Percentiles rank a stretch among this genome's conserved stretches.
Conservation (phyloP, 2,797 vertebrate species). For the Distichodus sexfasciatus region DNA sequence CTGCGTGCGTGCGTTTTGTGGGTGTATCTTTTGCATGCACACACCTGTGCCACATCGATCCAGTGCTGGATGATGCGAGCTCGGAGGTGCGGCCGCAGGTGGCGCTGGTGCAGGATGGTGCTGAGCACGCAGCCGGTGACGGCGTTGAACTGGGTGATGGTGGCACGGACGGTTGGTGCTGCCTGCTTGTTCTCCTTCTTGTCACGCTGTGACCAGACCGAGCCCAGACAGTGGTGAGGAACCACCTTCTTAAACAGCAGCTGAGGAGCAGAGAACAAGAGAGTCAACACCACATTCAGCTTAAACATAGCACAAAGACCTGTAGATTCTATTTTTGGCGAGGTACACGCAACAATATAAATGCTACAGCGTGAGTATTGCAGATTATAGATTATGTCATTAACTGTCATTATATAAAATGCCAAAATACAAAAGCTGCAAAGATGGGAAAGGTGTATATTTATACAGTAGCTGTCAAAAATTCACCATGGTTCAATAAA, state of each 20-base stretch:
- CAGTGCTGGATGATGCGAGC: conserved; percentile 91
- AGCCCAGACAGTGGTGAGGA: conserved; percentile 92
- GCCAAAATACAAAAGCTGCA: too few species aligned
- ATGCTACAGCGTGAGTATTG: too few species aligned
- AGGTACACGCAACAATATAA: too few species aligned
- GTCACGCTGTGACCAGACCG: conserved; percentile 90
- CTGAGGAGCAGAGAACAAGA: conserved; percentile 60
- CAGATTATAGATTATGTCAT: too few species aligned
- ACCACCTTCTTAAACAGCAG: conserved; percentile 91
- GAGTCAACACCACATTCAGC: neutral
- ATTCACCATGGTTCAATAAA: too few species aligned
- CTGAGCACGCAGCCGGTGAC: conserved; percentile 88
- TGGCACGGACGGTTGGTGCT: conserved; percentile 87
- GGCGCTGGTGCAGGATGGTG: conserved; percentile 81
- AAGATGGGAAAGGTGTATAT: too few species aligned
- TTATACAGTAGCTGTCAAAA: too few species aligned
- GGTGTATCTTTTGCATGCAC: neutral
- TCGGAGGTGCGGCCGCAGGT: conserved; percentile 83
- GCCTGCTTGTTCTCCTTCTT: conserved; percentile 89
- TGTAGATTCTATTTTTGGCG: too few species aligned
- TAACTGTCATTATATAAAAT: too few species aligned
- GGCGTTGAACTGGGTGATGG: conserved; percentile 89
- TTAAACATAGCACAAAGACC: too few species aligned
- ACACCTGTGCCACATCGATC: conserved; percentile 91
- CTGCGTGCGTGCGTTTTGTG: neutral